These are phyloP conservation scores for Hypomecis atomaria DNA, from an alignment of 2,888 invertebrate genomes.

Conservation along the genomic window DNA sequence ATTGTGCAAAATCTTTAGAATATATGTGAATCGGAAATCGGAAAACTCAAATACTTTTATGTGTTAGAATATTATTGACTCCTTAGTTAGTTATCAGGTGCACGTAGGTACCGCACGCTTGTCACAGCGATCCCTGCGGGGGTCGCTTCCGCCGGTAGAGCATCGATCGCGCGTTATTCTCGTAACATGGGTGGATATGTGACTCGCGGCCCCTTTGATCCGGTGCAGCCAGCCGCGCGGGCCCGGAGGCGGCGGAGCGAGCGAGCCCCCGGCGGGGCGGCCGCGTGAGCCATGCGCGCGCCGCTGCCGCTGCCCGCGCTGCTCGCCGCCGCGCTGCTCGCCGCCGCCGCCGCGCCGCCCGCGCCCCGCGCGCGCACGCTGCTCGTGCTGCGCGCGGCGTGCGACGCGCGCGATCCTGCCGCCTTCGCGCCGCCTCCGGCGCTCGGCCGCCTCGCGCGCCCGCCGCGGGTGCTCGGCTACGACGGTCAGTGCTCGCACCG, in stretches of 20 bases:
- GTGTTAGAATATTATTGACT: too few relatives aligned
- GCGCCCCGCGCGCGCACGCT: constrained; percentile 51
- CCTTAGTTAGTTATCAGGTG: too few relatives aligned
- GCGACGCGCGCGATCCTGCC: constrained; percentile 45
- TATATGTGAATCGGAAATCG: too few relatives aligned
- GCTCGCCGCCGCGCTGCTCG: constrained; percentile 47
- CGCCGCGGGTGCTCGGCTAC: constrained; percentile 57
- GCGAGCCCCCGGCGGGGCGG: constrained; percentile 36
- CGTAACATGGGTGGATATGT: constrained; percentile 13
- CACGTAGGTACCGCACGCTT: too few relatives aligned
- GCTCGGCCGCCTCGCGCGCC: constrained; percentile 26
- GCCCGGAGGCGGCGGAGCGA: constrained; percentile 45
- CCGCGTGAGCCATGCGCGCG: constrained; percentile 54
- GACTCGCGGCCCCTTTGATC: constrained; percentile 55
- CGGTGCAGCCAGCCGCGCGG: constrained; percentile 51
- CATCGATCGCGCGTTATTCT: constrained; percentile 25
- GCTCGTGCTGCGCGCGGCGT: constrained; percentile 66
- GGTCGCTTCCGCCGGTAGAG: background rate
- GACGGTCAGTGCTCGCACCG: constrained; percentile 30
- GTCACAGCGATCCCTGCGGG: background rate
- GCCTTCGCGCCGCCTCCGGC: constrained; percentile 44
- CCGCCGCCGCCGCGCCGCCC: constrained; percentile 47
- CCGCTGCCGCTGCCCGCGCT: constrained; percentile 68
- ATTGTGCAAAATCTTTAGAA: too few relatives aligned
- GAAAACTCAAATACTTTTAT: too few relatives aligned